These are phyloP conservation scores for Cirrhinus mrigala DNA, from an alignment of 2,797 vertebrate genomes.

Conservation along the genomic window DNA sequence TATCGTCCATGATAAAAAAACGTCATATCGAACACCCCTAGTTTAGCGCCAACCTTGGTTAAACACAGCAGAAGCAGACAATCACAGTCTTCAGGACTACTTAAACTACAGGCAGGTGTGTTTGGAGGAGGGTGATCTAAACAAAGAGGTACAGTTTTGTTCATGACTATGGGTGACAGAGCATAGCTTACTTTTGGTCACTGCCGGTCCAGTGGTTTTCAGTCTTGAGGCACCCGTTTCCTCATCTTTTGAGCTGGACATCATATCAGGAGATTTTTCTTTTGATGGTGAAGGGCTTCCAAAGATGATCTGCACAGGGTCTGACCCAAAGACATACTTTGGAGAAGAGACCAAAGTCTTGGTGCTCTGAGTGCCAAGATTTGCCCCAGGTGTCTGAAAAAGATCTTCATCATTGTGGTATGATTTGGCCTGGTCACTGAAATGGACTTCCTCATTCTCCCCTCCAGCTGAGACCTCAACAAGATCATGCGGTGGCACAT, in stretches of 20 bases:
- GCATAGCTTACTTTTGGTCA: constrained; percentile 75
- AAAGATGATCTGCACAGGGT: constrained; percentile 94
- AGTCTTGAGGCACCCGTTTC: constrained; percentile 37
- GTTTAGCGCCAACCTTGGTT: not conserved
- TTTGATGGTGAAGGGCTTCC: constrained; percentile 73
- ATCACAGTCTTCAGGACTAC: not conserved
- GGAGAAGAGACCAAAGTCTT: constrained; percentile 92
- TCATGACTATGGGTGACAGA: too few species aligned
- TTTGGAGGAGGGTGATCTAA: not conserved
- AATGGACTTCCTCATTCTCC: constrained; percentile 74
- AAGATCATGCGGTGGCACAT: too few species aligned
- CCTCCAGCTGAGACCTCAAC: too few species aligned
- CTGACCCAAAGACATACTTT: constrained; percentile 94
- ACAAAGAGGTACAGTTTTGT: not conserved
- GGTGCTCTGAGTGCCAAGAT: constrained; percentile 64
- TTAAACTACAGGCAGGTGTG: not conserved
- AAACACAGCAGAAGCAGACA: too few species aligned
- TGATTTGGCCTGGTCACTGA: constrained; percentile 94
- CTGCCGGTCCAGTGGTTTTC: constrained; percentile 70
- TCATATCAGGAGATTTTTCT: constrained; percentile 77
- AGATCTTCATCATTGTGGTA: constrained; percentile 93
- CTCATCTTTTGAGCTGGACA: constrained; percentile 59
- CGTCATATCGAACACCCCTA: too few species aligned
- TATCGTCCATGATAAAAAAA: too few species aligned
- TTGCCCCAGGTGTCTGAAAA: constrained; percentile 73